A percentile compares a stretch with the other conserved stretches of the same genome.
phyloP scores from a whole-genome alignment of 2,113 vertebrate genomes.

The Austrofundulus limnaeus region DNA sequence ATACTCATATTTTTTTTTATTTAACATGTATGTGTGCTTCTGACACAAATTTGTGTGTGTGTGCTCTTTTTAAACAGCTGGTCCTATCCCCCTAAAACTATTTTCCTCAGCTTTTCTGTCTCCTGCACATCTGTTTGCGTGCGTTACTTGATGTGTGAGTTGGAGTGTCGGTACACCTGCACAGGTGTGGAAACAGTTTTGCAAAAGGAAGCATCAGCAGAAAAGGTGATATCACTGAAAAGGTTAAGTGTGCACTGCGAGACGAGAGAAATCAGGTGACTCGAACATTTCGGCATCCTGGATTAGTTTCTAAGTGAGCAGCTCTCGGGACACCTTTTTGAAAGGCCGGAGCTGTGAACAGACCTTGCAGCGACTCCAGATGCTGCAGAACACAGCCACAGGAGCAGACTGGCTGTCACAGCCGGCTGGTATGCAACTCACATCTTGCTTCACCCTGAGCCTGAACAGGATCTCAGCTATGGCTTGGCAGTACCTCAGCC shows the following conservation, averaged over 20 bases:
- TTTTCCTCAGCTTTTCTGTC: constrained; percentile 47
- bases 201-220: constrained; percentile 45
- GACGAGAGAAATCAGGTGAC: constrained; percentile 43
- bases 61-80: constrained; percentile 58
- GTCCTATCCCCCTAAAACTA: constrained; percentile 32
- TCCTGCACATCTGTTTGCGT: constrained; percentile 62
- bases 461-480: constrained; percentile 46
- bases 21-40: constrained; percentile 33
- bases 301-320: constrained; percentile 45
- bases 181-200: constrained; percentile 48
- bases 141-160: constrained; percentile 42
- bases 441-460: constrained; percentile 52
- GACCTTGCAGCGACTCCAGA: constrained; percentile 52
- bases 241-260: constrained; percentile 57
- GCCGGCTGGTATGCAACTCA: constrained; percentile 59
- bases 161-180: constrained; percentile 37
- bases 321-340: constrained; percentile 44
- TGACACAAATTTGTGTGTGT: constrained; percentile 28
- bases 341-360: constrained; percentile 52
- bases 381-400: constrained; percentile 47
- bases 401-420: constrained; percentile 53
- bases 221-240: constrained; percentile 45
- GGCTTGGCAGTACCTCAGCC: constrained; percentile 49
- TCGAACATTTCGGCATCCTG: constrained; percentile 54
- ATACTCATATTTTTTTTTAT: constrained; percentile 27